Conservation (phyloP, 2,888 invertebrate species). For the Thecocarcelia acutangulata region DNA sequence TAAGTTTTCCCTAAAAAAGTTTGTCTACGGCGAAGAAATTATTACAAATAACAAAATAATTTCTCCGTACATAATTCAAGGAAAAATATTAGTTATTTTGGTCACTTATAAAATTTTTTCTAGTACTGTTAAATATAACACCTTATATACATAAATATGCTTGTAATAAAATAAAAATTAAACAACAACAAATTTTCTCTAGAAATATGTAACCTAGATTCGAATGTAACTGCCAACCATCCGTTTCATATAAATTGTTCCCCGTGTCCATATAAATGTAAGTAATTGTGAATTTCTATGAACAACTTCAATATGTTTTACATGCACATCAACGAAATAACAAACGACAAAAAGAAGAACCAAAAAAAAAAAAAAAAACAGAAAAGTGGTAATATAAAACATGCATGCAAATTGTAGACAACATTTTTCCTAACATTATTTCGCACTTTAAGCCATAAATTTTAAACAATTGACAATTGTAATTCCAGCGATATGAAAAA, state of each 20-base stretch:
- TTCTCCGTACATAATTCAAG: too few species aligned
- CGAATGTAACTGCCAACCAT: conserved; percentile 54
- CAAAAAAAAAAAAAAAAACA: conserved; percentile 17
- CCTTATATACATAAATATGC: conserved; percentile 5
- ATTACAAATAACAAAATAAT: background rate
- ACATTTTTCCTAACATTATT: conserved; percentile 67
- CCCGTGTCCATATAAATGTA: background rate
- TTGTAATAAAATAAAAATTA: conserved; percentile 38
- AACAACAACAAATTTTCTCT: conserved; percentile 53
- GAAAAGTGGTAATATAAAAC: conserved; percentile 12
- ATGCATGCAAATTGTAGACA: conserved; percentile 63
- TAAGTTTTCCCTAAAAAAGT: too few species aligned
- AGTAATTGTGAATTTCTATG: conserved; percentile 37
- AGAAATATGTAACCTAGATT: conserved; percentile 67
- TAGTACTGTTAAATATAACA: conserved; percentile 1
- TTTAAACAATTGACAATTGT: conserved; percentile 69
- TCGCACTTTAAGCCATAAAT: conserved; percentile 69
- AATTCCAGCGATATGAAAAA: conserved; percentile 47
- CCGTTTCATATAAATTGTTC: conserved; percentile 33
- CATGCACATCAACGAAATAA: conserved; percentile 43
- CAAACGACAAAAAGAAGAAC: conserved; percentile 11
- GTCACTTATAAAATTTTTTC: too few species aligned
- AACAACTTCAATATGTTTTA: conserved; percentile 45
- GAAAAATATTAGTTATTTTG: too few species aligned
- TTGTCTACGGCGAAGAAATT: too few species aligned